Evolutionary conservation across 2,797 vertebrate genomes (phyloP).

Genomic region (Psittacula echo): DNA sequence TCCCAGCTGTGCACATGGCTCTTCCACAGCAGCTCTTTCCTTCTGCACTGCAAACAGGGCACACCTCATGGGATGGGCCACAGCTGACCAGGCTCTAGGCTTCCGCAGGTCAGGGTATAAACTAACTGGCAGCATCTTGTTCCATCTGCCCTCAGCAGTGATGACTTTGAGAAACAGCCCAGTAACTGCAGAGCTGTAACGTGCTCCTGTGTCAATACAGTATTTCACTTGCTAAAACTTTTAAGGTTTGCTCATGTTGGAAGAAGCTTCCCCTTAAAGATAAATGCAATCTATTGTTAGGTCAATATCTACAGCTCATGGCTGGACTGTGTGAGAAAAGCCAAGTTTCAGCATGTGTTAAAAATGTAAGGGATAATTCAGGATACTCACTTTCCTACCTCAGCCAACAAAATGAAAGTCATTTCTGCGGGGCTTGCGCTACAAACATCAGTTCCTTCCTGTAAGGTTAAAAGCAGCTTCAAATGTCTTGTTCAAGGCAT

Average conservation of each 20-base stretch:
- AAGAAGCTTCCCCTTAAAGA: background rate
- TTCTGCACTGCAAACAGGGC: background rate
- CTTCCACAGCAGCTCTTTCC: background rate
- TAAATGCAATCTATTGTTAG: background rate
- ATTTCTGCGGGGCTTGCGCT: background rate
- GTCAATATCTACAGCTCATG: background rate
- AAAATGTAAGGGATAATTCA: background rate
- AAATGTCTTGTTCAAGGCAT: background rate
- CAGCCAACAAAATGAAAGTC: background rate
- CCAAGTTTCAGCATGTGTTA: background rate
- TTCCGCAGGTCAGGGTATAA: background rate
- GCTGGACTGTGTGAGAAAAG: background rate
- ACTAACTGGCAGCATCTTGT: background rate
- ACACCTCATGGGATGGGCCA: background rate
- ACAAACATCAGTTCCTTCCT: background rate
- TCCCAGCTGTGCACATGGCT: accelerated
- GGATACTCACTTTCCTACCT: background rate
- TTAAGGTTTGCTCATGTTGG: background rate
- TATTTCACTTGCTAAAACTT: background rate
- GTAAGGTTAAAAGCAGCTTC: background rate
- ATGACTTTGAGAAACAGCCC: background rate
- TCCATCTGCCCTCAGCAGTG: background rate
- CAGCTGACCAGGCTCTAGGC: background rate
- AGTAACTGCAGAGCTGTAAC: background rate
- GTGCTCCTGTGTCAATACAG: background rate